Conservation (phyloP, 1,140 invertebrate species). For the Meloidogyne hapla region DNA sequence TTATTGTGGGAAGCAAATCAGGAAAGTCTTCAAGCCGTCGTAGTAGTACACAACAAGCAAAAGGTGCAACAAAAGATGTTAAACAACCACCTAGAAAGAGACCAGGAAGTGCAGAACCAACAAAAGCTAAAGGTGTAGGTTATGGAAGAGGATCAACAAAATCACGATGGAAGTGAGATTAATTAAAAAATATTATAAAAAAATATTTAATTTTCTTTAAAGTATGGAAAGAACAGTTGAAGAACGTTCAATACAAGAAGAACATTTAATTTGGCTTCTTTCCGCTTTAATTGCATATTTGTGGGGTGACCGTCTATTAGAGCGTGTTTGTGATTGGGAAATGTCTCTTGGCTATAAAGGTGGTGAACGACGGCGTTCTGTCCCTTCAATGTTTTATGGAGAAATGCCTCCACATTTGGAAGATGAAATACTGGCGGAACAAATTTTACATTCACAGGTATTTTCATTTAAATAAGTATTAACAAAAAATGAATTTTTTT, state of each 20-base stretch:
- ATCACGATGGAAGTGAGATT: conserved; percentile 81
- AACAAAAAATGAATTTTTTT: too few species aligned
- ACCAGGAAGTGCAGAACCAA: conserved; percentile 14
- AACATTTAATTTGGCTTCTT: conserved; percentile 62
- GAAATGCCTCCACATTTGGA: conserved; percentile 27
- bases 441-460: conserved; percentile 30
- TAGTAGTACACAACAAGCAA: neutral
- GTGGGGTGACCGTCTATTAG: conserved; percentile 43
- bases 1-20: neutral
- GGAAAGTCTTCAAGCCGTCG: neutral
- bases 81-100: conserved; percentile 10
- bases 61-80: neutral
- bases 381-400: conserved; percentile 20
- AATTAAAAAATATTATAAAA: conserved; percentile 80
- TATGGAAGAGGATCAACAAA: conserved; percentile 91
- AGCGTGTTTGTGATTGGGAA: conserved; percentile 32
- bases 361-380: conserved; percentile 22
- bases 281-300: conserved; percentile 56
- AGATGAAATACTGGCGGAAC: conserved; percentile 11
- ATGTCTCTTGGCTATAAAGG: conserved; percentile 25
- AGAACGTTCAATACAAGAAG: conserved; percentile 47
- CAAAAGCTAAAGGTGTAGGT: conserved; percentile 75
- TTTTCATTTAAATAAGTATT: too few species aligned
- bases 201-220: neutral
- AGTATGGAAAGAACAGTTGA: conserved; percentile 43